These are phyloP conservation scores for Phaonia tiefii DNA, from an alignment of 2,888 invertebrate species.

Conservation along the genomic window DNA sequence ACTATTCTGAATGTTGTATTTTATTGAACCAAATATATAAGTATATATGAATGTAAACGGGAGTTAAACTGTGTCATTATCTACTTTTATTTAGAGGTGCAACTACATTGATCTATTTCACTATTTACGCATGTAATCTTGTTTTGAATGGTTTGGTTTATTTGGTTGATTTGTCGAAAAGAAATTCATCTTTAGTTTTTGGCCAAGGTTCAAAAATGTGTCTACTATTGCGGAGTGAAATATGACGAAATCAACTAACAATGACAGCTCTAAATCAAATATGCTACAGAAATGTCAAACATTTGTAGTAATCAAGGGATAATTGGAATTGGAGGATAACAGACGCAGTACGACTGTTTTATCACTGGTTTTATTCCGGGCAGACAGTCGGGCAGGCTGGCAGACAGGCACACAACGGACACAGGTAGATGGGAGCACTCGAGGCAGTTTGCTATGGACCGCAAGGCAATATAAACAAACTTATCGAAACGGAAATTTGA, in stretches of 20 bases:
- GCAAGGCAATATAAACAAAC: slow-evolving; percentile 1
- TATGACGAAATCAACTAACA: slow-evolving; percentile 28
- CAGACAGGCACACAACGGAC: background rate
- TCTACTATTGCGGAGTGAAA: slow-evolving; percentile 49
- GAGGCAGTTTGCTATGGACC: background rate
- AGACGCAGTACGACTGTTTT: background rate
- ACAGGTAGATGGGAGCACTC: background rate
- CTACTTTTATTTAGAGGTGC: slow-evolving; percentile 54
- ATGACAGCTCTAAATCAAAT: background rate
- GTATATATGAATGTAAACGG: background rate
- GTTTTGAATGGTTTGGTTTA: slow-evolving; percentile 51
- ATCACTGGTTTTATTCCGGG: background rate
- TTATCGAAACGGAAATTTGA: background rate
- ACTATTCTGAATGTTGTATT: background rate
- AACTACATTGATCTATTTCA: slow-evolving; percentile 45
- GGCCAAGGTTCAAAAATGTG: slow-evolving; percentile 38
- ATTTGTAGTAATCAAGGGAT: slow-evolving; percentile 65
- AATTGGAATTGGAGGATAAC: slow-evolving; percentile 53
- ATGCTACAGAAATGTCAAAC: slow-evolving; percentile 50
- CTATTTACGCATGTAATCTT: background rate
- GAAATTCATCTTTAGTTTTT: too few species aligned
- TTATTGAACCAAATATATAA: too few species aligned
- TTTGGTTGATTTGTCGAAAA: slow-evolving; percentile 11
- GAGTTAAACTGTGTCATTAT: slow-evolving; percentile 56
- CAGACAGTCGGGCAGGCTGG: background rate